Percentiles rank a stretch among this genome's conserved stretches.
phyloP scores from a whole-genome alignment of 2,888 invertebrate species.

The Calliopum simillimum region DNA sequence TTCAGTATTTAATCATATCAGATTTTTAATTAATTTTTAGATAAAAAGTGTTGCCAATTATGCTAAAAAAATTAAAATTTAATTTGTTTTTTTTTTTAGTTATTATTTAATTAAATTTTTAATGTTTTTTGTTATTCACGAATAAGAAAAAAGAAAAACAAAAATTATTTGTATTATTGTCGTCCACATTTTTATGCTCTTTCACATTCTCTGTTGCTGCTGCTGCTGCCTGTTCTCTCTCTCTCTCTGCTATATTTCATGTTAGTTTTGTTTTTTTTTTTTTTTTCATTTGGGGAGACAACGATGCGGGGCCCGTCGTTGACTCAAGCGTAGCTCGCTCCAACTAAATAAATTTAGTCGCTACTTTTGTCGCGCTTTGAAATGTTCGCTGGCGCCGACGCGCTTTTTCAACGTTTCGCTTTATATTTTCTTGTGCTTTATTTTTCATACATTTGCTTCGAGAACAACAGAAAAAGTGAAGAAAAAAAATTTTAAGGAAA shows the following conservation, averaged over 20 bases:
- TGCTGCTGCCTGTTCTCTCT: background rate
- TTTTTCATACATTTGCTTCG: too few species aligned
- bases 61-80: background rate
- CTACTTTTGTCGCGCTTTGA: slow-evolving; percentile 40
- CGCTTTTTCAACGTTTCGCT: slow-evolving; percentile 20
- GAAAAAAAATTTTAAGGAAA: too few species aligned
- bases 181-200: background rate
- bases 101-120: background rate
- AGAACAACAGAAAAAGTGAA: background rate
- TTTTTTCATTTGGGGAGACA: slow-evolving; percentile 11
- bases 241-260: background rate
- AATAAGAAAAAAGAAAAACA: too few species aligned
- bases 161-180: background rate
- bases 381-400: slow-evolving; percentile 18
- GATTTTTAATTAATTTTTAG: background rate
- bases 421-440: slow-evolving; percentile 1
- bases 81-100: background rate
- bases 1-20: background rate
- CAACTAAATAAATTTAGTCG: slow-evolving; percentile 41
- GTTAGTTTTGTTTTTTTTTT: background rate
- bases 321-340: slow-evolving; percentile 31
- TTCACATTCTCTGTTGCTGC: background rate
- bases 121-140: slow-evolving; percentile 3
- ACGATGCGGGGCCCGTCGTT: slow-evolving; percentile 19
- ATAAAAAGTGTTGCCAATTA: background rate